Percentiles rank a stretch among this genome's conserved stretches.
Conservation (phyloP, 2,113 vertebrate genomes). For the Melanerpes formicivorus region DNA sequence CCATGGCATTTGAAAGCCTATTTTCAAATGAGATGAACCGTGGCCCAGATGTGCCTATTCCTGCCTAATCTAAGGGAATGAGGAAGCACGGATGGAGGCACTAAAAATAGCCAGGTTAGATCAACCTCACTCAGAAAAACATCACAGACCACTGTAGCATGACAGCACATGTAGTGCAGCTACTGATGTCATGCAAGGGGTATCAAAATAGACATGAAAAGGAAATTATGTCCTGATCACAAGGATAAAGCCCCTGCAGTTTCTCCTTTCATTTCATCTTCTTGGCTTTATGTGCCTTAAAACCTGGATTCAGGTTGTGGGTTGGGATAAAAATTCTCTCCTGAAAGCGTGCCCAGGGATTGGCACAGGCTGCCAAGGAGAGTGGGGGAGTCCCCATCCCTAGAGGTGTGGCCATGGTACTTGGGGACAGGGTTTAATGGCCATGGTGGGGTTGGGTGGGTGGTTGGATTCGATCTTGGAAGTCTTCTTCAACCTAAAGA, state of each 20-base stretch:
- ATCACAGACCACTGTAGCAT: neutral
- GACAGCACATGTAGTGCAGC: neutral
- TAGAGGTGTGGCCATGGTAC: no score
- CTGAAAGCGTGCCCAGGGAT: no score
- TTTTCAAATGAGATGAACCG: neutral
- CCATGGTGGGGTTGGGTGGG: no score
- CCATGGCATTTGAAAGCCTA: neutral
- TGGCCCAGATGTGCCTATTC: neutral
- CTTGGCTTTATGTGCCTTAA: neutral
- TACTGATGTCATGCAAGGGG: neutral
- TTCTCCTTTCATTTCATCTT: neutral
- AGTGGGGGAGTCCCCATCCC: no score
- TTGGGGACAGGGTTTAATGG: no score
- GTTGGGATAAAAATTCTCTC: no score
- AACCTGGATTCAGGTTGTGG: neutral
- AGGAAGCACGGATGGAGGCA: neutral
- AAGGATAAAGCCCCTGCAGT: neutral
- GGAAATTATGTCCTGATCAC: neutral
- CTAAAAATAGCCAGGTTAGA: neutral
- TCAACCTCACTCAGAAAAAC: neutral
- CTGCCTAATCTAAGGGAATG: neutral
- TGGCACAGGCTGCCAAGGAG: no score
- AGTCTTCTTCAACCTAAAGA: no score
- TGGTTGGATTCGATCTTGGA: no score
- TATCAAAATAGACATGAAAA: neutral